phyloP scores from a whole-genome alignment of 2,797 vertebrate species.

The Sebastes minor region DNA sequence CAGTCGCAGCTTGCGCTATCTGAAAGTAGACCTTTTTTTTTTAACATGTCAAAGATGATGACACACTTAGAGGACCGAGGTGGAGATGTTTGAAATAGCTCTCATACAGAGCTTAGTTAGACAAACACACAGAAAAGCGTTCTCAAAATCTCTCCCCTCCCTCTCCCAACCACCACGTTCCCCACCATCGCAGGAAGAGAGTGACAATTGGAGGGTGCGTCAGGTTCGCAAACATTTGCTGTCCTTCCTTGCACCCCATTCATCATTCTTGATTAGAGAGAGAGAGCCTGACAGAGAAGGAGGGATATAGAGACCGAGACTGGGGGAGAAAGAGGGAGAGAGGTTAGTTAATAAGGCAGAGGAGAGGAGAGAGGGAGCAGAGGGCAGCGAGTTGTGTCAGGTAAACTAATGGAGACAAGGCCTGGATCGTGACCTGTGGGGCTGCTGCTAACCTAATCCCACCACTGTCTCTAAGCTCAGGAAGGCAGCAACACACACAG shows the following conservation, averaged over 20 bases:
- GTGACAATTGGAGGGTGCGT: slow-evolving; percentile 54
- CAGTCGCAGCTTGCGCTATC: slow-evolving; percentile 1
- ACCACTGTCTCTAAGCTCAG: slow-evolving; percentile 36
- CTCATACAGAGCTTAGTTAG: slow-evolving; percentile 59
- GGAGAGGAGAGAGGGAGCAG: slow-evolving; percentile 42
- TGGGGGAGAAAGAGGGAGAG: slow-evolving; percentile 18
- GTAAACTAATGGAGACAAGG: slow-evolving; percentile 79
- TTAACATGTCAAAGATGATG: slow-evolving; percentile 41
- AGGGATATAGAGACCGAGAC: slow-evolving; percentile 51
- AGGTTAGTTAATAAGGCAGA: slow-evolving; percentile 61
- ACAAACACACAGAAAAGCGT: slow-evolving; percentile 59
- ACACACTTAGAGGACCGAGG: slow-evolving; percentile 40
- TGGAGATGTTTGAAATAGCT: slow-evolving; percentile 65
- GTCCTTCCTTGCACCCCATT: slow-evolving; percentile 69
- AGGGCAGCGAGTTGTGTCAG: slow-evolving; percentile 68
- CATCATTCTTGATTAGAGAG: slow-evolving; percentile 77
- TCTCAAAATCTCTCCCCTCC: slow-evolving; percentile 16
- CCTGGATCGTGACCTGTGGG: slow-evolving; percentile 65
- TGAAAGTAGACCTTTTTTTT: slow-evolving; percentile 5
- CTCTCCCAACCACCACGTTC: slow-evolving; percentile 10
- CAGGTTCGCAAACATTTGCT: slow-evolving; percentile 64
- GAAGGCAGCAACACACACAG: slow-evolving; percentile 24
- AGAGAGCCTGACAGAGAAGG: slow-evolving; percentile 47
- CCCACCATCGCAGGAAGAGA: slow-evolving; percentile 17
- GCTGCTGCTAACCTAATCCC: slow-evolving; percentile 55